Evolutionary conservation across 2,113 vertebrate genomes (phyloP).

Genomic region (Lethenteron camtschaticum): DNA sequence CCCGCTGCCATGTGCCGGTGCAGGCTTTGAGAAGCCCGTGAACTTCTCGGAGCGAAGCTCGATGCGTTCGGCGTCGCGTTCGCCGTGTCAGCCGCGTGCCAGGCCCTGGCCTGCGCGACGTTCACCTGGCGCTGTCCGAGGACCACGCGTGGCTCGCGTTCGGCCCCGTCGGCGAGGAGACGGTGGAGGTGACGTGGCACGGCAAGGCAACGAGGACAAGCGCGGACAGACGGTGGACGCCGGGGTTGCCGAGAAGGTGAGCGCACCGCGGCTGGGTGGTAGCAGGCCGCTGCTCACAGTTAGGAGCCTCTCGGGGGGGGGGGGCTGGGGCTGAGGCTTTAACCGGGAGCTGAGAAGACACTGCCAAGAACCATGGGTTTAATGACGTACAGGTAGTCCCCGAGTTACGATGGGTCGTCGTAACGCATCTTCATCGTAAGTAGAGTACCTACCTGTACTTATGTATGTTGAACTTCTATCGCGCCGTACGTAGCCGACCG

Average conservation of each 20-base stretch:
- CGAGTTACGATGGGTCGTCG: too few species aligned
- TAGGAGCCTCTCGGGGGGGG: too few species aligned
- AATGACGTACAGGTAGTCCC: too few species aligned
- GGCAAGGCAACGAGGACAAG: conserved; percentile 2
- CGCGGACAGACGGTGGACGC: conserved; percentile 2
- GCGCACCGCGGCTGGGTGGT: too few species aligned
- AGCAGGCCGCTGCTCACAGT: too few species aligned
- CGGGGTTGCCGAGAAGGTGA: conserved; percentile 4
- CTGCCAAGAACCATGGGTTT: too few species aligned
- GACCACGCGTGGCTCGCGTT: conserved; percentile 4
- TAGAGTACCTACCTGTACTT: too few species aligned
- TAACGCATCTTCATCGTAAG: too few species aligned
- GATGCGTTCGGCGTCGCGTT: conserved; percentile 1
- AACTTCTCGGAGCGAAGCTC: not conserved
- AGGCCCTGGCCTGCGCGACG: conserved; percentile 2
- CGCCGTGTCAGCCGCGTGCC: not conserved
- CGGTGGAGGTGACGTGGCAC: conserved; percentile 2
- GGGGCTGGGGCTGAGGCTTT: too few species aligned
- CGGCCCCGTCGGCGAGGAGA: conserved; percentile 1
- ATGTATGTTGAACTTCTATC: too few species aligned
- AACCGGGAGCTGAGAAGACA: too few species aligned
- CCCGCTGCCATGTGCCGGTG: not conserved
- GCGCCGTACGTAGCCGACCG: too few species aligned
- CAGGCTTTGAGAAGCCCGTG: conserved; percentile 5
- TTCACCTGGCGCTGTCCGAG: conserved; percentile 2